These are phyloP conservation scores for Cepaea nemoralis DNA, from an alignment of 1,140 invertebrate genomes.

Conservation along the genomic window DNA sequence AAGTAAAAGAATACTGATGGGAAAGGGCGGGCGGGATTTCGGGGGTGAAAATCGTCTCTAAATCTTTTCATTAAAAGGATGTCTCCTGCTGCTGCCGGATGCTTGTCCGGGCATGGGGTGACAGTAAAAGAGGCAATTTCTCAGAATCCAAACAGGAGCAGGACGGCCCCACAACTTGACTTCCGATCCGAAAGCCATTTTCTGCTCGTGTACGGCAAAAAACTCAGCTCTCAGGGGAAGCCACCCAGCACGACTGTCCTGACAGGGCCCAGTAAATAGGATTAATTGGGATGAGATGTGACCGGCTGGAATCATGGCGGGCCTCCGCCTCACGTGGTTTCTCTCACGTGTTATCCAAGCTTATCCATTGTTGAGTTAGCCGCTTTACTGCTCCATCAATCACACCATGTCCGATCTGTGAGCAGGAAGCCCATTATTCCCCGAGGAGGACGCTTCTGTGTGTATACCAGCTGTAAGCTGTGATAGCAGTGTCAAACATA, in stretches of 20 bases:
- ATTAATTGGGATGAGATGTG: slow-evolving; percentile 12
- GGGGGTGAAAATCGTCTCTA: not conserved
- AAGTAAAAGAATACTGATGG: not conserved
- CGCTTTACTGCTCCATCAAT: no score
- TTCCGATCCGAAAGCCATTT: not conserved
- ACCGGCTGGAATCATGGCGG: not conserved
- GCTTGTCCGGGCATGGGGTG: not conserved
- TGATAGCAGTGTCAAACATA: no score
- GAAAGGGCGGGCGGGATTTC: not conserved
- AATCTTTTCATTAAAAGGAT: not conserved
- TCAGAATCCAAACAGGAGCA: not conserved
- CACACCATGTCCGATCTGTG: no score
- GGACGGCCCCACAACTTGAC: not conserved
- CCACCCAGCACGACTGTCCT: not conserved
- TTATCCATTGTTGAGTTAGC: no score
- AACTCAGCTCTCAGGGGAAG: not conserved
- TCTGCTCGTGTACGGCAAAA: not conserved
- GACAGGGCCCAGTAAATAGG: not conserved
- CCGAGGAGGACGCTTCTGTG: no score
- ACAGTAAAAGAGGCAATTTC: not conserved
- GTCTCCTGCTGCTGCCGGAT: not conserved
- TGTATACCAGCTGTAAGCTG: no score
- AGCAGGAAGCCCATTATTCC: no score
- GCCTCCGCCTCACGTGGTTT: not conserved
- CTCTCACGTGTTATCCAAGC: no score